A percentile compares a stretch with the other conserved stretches of the same genome.
These are phyloP conservation scores for Microplitis manilae DNA, from an alignment of 2,888 invertebrate genomes.

Conservation along the genomic window DNA sequence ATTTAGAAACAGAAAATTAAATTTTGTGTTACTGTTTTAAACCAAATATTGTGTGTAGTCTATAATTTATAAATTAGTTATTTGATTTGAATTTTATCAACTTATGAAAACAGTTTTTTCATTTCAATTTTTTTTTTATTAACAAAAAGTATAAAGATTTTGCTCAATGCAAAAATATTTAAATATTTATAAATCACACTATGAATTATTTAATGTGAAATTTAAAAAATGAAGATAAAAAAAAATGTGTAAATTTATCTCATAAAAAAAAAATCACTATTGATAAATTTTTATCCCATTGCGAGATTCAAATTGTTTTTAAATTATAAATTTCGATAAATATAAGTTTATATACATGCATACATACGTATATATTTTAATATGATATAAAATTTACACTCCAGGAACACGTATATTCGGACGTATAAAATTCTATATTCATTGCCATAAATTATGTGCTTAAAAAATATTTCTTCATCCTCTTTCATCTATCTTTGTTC, in stretches of 20 bases:
- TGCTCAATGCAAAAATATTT: too few species aligned
- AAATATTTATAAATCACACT: too few species aligned
- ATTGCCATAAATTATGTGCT: neutral
- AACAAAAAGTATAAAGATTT: neutral
- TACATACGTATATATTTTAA: neutral
- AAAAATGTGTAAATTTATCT: neutral
- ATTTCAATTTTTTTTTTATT: neutral
- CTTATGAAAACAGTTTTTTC: too few species aligned
- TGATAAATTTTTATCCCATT: neutral
- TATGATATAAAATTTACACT: neutral
- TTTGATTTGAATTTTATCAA: neutral
- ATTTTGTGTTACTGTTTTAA: neutral
- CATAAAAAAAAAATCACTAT: neutral
- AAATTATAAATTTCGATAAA: neutral
- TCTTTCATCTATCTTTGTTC: slow-evolving; percentile 1
- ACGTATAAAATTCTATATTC: neutral
- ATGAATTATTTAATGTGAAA: neutral
- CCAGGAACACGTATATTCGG: neutral
- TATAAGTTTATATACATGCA: neutral
- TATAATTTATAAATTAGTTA: neutral
- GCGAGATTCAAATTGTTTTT: neutral
- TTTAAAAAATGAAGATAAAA: neutral
- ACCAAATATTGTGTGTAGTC: neutral
- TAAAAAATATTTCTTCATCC: neutral
- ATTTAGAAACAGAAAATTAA: neutral